Evolutionary conservation across 1,140 invertebrate genomes (phyloP).

Genomic region (Mactra quadrangularis): DNA sequence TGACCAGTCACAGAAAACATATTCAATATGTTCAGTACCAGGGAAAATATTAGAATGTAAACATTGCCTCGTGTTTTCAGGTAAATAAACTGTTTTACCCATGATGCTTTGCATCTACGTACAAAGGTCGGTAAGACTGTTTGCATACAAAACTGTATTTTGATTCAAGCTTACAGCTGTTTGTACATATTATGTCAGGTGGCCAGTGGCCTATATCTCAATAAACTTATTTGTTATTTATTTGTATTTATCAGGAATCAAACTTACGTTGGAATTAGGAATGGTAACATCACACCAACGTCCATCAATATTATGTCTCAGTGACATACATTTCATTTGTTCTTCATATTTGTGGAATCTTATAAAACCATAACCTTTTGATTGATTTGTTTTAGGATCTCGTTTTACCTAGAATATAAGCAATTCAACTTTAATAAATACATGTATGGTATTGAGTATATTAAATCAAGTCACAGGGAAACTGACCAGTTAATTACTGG

Average conservation of each 20-base stretch:
- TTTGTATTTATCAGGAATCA: neutral
- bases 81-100: no score
- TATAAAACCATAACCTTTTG: conserved; percentile 85
- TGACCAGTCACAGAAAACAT: no score
- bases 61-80: no score
- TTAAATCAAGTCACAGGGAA: neutral
- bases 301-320: conserved; percentile 96
- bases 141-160: no score
- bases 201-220: no score
- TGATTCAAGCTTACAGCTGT: no score
- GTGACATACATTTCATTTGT: conserved; percentile 82
- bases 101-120: no score
- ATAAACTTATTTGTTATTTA: no score
- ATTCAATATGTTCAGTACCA: no score
- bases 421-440: neutral
- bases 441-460: neutral
- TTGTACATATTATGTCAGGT: no score
- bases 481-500: neutral
- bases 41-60: no score
- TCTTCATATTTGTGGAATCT: conserved; percentile 83
- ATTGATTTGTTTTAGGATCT: conserved; percentile 81
- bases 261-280: conserved; percentile 86
- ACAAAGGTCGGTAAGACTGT: no score
- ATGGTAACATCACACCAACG: conserved; percentile 99
- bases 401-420: conserved; percentile 82